Base-by-base conservation (phyloP, 2,888 invertebrate genomes). In the Aleiodes testaceus region DNA sequence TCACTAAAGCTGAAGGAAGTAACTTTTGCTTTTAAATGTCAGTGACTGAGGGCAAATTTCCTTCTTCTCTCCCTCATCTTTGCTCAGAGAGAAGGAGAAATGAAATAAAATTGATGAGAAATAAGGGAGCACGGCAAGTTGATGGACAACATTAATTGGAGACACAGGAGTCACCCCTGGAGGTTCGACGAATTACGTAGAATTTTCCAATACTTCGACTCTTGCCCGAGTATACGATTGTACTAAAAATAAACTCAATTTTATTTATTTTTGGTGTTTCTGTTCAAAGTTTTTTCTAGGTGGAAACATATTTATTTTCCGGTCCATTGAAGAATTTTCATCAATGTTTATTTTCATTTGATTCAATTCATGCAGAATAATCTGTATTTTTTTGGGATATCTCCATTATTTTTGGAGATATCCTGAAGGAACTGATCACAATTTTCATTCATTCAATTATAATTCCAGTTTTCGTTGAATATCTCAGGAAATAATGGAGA, bases 141-240 rank as follows among this genome's bases (percentile, higher is more conserved):
- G 75, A 75, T 77, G 63, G 72, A 73, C 75, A 63, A 64, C 64
- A 72, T 78, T 75, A 75, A 79, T 79, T 74, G 77, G 74, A 69
- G 73, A 69, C 69, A 66, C 63, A 55, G 52, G 68, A 66, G 68
- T 69, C 70, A 69, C 14, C 49, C 69, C 22, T 14, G 3, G 42
- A 6, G 14, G 45, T 26, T 44, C 66, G 70, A 76, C 73, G 78
- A 79, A 78, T 75, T 73, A 72, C 74, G 53, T 64, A 45, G 55
- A 59, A 74, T 72, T 74, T 75, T 69, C 74, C 72, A 70, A 75
- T 73, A 70, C 47, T 59, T 74, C 66, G 70, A 72, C 14, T 14
- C 53, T n/a, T 14, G 26, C 36, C 36, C 36, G 36, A 36, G 36
- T 36, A 1, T 36, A 36, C 36, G 9, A 2, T 11, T 36, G 9